Conservation (phyloP, 2,113 vertebrate species). For the Trochalopteron elliotii region DNA sequence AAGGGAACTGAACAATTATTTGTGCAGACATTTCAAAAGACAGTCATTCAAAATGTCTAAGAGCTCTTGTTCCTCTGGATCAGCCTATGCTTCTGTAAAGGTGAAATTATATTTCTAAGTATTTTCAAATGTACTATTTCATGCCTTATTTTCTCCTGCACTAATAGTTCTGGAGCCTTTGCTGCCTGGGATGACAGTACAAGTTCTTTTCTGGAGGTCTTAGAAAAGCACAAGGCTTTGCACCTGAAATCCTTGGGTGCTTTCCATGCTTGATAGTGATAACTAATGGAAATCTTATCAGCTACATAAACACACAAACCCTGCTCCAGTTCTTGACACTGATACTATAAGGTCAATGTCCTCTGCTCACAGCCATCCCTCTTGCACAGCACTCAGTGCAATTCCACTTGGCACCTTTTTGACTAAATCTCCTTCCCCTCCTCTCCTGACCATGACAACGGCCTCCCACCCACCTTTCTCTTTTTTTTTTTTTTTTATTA, state of each 20-base stretch:
- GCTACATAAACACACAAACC: not conserved
- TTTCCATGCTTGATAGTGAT: not conserved
- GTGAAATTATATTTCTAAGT: not conserved
- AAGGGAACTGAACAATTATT: not conserved
- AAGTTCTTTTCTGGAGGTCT: not conserved
- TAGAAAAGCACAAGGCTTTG: not conserved
- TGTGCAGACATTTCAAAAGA: not conserved
- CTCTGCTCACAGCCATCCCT: not conserved
- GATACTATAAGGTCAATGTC: not conserved
- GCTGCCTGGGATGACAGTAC: not conserved
- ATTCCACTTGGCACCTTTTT: not conserved
- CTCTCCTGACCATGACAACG: not conserved
- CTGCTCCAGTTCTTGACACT: not conserved
- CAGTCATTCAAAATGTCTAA: not conserved
- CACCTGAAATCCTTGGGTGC: not conserved
- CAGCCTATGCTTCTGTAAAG: not conserved
- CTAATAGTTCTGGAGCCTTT: not conserved
- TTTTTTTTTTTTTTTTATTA: not conserved
- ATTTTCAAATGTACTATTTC: not conserved
- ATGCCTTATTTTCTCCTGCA: not conserved
- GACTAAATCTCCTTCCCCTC: not conserved
- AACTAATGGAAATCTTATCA: not conserved
- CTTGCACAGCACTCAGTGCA: not conserved
- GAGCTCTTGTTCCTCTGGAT: not conserved
- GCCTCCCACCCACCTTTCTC: not conserved